A percentile compares a stretch with the other conserved stretches of the same genome.
phyloP scores from a whole-genome alignment of 2,888 invertebrate species.

The Papilio demoleus region DNA sequence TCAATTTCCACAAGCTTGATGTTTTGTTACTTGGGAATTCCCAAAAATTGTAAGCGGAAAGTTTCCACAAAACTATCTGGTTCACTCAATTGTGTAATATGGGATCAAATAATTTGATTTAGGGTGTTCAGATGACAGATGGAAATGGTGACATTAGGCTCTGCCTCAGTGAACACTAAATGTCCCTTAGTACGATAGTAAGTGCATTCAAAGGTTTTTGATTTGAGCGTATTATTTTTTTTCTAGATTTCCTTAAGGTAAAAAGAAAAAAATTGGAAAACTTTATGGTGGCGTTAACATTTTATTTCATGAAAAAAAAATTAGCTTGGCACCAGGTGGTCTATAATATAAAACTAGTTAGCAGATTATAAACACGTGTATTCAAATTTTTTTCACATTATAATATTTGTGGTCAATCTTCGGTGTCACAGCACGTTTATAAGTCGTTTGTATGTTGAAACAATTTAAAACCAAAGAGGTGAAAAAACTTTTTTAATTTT shows the following conservation, averaged over 20 bases:
- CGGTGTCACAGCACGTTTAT: neutral
- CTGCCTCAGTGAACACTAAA: neutral
- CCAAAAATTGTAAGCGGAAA: slow-evolving; percentile 9
- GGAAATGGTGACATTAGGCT: neutral
- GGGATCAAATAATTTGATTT: slow-evolving; percentile 5
- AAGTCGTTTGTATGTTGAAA: neutral
- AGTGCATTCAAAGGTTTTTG: too few relatives aligned
- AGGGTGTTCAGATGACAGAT: neutral
- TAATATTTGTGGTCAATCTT: neutral
- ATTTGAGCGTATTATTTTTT: too few relatives aligned
- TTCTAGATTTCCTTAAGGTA: too few relatives aligned
- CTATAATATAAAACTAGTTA: neutral
- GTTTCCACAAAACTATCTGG: slow-evolving; percentile 15
- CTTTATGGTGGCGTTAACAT: too few relatives aligned
- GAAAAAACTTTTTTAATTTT: neutral
- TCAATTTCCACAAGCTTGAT: slow-evolving; percentile 5
- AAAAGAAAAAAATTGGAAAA: too few relatives aligned
- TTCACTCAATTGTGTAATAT: slow-evolving; percentile 10
- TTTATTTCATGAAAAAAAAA: neutral
- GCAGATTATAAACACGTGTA: neutral
- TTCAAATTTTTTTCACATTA: neutral
- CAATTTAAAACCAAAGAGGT: neutral
- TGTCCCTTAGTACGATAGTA: neutral
- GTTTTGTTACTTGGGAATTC: slow-evolving; percentile 19
- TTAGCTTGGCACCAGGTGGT: neutral